A percentile compares a stretch with the other conserved stretches of the same genome.
Conservation (phyloP, 2,113 vertebrate species). For the Dolichallabes microphthalmus region DNA sequence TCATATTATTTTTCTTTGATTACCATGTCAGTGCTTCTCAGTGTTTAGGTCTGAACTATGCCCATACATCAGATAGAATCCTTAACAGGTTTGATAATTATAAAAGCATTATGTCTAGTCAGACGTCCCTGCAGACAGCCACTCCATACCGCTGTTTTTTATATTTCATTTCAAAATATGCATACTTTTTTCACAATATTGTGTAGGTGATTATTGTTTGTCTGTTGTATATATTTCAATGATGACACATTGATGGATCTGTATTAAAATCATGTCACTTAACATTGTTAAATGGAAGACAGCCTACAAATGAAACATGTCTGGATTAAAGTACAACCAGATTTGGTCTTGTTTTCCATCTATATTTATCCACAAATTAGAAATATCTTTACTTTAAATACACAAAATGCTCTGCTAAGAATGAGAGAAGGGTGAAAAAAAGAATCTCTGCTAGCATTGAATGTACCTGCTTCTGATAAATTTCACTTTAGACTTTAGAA, state of each 20-base stretch:
- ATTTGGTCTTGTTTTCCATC: not conserved
- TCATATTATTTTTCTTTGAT: not conserved
- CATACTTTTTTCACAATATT: not conserved
- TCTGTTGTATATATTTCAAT: not conserved
- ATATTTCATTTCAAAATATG: conserved; percentile 25
- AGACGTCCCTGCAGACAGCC: not conserved
- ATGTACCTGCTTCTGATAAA: not conserved
- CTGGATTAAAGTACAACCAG: not conserved
- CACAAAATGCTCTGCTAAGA: not conserved
- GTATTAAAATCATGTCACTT: not conserved
- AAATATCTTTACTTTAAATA: not conserved
- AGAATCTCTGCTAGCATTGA: not conserved
- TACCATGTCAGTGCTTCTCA: not conserved
- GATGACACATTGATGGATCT: not conserved
- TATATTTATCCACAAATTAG: not conserved
- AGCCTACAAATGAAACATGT: not conserved
- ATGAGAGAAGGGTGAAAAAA: not conserved
- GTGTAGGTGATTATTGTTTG: conserved; percentile 13
- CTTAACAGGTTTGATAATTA: conserved; percentile 38
- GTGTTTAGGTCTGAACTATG: conserved; percentile 20
- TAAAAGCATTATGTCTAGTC: conserved; percentile 22
- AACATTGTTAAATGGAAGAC: conserved; percentile 8
- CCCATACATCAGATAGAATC: conserved; percentile 43
- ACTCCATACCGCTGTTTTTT: conserved; percentile 19
- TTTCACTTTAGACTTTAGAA: not conserved